Evolutionary conservation across 2,888 invertebrate species (phyloP), one percentile per base, ranked within the genome.

Genomic region (Rhamnusium bicolor): DNA sequence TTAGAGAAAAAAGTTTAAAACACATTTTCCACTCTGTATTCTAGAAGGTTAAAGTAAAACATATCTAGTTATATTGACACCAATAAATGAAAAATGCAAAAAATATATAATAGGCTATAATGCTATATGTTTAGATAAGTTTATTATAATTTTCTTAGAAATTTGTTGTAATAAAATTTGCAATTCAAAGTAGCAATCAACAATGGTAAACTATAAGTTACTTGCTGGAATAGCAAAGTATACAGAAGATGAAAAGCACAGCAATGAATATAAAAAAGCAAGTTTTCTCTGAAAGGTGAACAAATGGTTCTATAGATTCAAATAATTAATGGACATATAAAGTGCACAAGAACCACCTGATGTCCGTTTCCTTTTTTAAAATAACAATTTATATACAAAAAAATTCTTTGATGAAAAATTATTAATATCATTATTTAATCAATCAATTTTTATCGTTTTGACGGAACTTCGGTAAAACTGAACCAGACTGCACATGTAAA

Each of bases 141-240:
- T 51, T 51, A 58, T 68, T 68, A 58, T 16, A 47, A 24, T 54
- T 58, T 68, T 68, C 67, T 27, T 14, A 58, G 67, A 68, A 68
- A 68, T 58, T 56, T 16, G 58, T 24, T 27, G 58, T 46, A 68
- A 68, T 68, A 68, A 68, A 56, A 68, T 68, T 68, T 58, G 56
- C 67, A 68, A 68, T 68, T 56, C 67, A 68, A 68, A 68, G 40
- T 49, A 24, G 47, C 32, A 24, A 68, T 68, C 58, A 56, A 56
- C 58, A 68, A 54, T 68, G 56, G 56, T 18, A 63, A 68, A 68
- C 58, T 19, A 58, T 68, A 68, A 54, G 46, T 68, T 47, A 53
- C 65, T 3, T 19, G 27, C 7, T 19, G 27, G 63, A 63, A 63
- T 63, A 63, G 14, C 63, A 63, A 63, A 27, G 49, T 14, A 63